Evolutionary conservation across 2,888 invertebrate genomes (phyloP).

Genomic region (Hedychridium roseum): DNA sequence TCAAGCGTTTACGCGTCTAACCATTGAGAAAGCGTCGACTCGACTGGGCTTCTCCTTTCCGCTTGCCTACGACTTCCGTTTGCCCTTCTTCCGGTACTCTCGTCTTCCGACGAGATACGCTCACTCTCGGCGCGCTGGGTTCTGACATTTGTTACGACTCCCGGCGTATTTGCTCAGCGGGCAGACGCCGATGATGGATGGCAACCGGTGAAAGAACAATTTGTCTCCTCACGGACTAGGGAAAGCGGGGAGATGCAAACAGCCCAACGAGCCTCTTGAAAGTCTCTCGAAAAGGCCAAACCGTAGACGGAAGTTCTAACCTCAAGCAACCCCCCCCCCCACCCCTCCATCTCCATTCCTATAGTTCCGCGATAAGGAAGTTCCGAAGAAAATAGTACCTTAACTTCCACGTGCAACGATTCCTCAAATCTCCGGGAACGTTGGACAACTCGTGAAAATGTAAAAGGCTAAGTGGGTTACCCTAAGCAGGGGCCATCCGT

Average conservation of each 20-base stretch:
- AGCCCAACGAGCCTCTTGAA: conserved; percentile 20
- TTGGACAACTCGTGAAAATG: too few species aligned
- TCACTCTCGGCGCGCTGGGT: conserved; percentile 3
- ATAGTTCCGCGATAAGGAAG: too few species aligned
- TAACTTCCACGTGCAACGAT: too few species aligned
- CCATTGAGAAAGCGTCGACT: conserved; percentile 14
- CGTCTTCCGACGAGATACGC: too few species aligned
- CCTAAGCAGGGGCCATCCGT: too few species aligned
- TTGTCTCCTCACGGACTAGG: conserved; percentile 36
- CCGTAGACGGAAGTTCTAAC: too few species aligned
- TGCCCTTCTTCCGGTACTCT: conserved; percentile 14
- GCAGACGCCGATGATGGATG: conserved; percentile 36
- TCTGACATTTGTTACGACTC: conserved; percentile 17
- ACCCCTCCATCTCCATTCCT: neutral
- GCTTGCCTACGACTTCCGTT: too few species aligned
- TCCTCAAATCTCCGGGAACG: too few species aligned
- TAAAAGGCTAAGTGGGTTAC: too few species aligned
- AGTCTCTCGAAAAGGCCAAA: conserved; percentile 22
- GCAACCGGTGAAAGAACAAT: conserved; percentile 32
- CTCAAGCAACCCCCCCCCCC: neutral
- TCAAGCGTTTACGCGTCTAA: conserved; percentile 14
- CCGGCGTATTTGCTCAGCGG: conserved; percentile 15
- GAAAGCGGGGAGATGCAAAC: conserved; percentile 34
- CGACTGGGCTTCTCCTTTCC: neutral
- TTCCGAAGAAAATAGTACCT: too few species aligned